These are phyloP conservation scores for Stichopus chloronotus DNA, from an alignment of 35 echinoderm and acorn worm genomes.

Conservation along the genomic window DNA sequence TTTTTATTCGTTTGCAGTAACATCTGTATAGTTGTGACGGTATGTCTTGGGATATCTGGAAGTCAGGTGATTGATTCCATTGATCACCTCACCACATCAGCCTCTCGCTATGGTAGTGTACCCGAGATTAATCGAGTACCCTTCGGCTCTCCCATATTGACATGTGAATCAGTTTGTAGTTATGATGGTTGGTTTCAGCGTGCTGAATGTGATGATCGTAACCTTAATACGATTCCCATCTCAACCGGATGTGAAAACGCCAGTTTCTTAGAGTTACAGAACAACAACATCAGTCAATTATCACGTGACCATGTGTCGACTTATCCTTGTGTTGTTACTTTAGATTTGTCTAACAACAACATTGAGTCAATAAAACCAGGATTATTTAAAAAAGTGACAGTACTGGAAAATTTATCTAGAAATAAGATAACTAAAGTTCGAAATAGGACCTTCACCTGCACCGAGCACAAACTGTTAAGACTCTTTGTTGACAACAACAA, in stretches of 20 bases:
- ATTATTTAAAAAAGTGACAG: neutral
- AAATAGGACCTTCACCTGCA: neutral
- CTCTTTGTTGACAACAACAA: neutral
- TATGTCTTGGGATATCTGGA: too few relatives aligned
- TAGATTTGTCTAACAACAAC: neutral
- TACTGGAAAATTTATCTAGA: neutral
- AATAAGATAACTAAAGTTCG: neutral
- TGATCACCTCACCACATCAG: too few relatives aligned
- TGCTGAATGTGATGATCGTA: neutral
- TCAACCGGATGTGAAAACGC: neutral
- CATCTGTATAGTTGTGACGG: too few relatives aligned
- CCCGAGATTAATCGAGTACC: too few relatives aligned
- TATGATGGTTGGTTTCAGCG: conserved; percentile 27
- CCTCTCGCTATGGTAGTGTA: too few relatives aligned
- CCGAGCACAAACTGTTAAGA: neutral
- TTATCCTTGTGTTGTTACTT: neutral
- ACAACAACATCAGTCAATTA: neutral
- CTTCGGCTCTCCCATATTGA: neutral
- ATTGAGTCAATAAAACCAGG: neutral
- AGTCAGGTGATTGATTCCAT: too few relatives aligned
- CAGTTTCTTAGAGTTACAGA: neutral
- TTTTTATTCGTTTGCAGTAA: too few relatives aligned
- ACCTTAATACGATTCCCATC: neutral
- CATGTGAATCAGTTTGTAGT: neutral
- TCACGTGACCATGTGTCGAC: too few relatives aligned